These are phyloP conservation scores for Acrobasis repandana DNA, from an alignment of 2,888 invertebrate genomes.

Conservation along the genomic window DNA sequence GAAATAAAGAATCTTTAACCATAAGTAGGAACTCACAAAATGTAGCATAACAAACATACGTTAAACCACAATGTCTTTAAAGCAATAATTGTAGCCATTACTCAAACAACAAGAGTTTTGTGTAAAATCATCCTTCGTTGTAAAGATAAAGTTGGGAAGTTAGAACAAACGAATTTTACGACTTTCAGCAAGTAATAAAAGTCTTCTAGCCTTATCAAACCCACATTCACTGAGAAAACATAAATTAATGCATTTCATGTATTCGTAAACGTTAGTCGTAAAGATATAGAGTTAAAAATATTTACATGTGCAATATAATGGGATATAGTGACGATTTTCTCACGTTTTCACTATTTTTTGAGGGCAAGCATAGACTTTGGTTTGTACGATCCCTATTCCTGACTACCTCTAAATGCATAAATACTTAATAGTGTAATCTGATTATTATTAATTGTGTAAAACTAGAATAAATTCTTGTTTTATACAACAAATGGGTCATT, in stretches of 20 bases:
- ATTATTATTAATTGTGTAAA: too few relatives aligned
- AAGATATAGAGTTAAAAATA: not conserved
- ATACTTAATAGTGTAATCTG: too few relatives aligned
- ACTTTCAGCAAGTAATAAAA: conserved; percentile 14
- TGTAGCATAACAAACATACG: too few relatives aligned
- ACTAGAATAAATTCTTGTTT: not conserved
- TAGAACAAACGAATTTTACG: conserved; percentile 17
- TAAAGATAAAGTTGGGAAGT: conserved; percentile 15
- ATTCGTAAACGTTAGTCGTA: not conserved
- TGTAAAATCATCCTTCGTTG: conserved; percentile 1
- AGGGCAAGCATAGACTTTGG: too few relatives aligned
- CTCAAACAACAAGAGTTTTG: not conserved
- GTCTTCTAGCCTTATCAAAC: conserved; percentile 11
- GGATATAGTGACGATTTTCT: not conserved
- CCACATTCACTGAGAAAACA: not conserved
- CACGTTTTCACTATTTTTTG: not conserved
- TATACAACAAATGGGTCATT: not conserved
- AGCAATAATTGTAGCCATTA: too few relatives aligned
- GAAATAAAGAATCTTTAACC: too few relatives aligned
- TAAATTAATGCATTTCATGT: not conserved
- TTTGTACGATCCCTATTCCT: too few relatives aligned
- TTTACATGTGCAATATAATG: not conserved
- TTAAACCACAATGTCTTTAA: too few relatives aligned
- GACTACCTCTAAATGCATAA: too few relatives aligned
- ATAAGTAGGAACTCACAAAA: too few relatives aligned